phyloP scores from a whole-genome alignment of 2,888 invertebrate species.

The Sminthurides aquaticus region DNA sequence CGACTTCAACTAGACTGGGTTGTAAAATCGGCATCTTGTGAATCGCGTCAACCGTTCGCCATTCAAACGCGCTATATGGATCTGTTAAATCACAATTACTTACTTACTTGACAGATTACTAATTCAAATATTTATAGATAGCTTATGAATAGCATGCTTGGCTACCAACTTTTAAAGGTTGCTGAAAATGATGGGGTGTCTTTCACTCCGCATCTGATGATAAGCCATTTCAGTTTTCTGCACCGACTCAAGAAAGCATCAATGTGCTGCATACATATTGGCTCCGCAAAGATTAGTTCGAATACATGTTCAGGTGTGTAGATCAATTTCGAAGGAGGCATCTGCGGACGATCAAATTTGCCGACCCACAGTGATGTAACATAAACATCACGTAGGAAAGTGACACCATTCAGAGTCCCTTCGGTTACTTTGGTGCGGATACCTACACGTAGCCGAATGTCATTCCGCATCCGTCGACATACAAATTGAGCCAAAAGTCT shows the following conservation, averaged over 20 bases:
- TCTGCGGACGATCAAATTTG: conserved; percentile 20
- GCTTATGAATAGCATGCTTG: no score
- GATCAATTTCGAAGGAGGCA: conserved; percentile 18
- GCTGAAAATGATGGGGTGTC: background rate
- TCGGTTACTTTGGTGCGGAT: conserved; percentile 20
- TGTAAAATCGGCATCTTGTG: conserved; percentile 17
- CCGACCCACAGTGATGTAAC: conserved; percentile 24
- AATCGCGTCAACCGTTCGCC: conserved; percentile 25
- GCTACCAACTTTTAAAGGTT: conserved; percentile 8
- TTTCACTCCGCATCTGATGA: conserved; percentile 9
- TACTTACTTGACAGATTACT: no score
- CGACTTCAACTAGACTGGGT: conserved; percentile 10
- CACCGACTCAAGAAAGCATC: conserved; percentile 26
- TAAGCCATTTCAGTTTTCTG: conserved; percentile 14
- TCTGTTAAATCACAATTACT: no score
- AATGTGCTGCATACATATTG: conserved; percentile 21
- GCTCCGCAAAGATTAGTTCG: conserved; percentile 18
- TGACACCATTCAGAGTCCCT: conserved; percentile 12
- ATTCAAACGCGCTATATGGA: conserved; percentile 20
- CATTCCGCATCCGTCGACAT: conserved; percentile 25
- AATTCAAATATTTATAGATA: no score
- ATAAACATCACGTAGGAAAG: conserved; percentile 23
- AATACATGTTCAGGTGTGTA: conserved; percentile 23
- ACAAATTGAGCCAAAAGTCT: conserved; percentile 20
- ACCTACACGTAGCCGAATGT: conserved; percentile 23